Base-by-base conservation (phyloP, 2,888 invertebrate species). In the Drosophila gaucha region DNA sequence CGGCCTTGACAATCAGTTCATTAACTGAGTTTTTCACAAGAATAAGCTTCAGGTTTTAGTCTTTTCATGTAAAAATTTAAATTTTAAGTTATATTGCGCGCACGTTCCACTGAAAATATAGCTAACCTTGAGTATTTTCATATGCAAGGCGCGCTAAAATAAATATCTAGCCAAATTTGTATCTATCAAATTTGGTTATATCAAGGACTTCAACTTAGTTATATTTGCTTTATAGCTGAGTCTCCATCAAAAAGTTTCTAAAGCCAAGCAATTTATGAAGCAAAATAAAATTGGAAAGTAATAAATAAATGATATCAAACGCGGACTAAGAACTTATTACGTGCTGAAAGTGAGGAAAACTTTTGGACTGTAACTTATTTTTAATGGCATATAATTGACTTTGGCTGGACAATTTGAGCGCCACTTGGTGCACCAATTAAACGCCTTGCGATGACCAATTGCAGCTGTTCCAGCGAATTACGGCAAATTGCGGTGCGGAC, bases 371-470 rank as follows among this genome's bases (percentile, higher is more conserved):
- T 30, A 56, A 52, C 35, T 74, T 64, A 49, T 51, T 62, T 51
- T 56, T 46, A 67, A 71, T 67, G 62, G 58, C 67, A 51, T 59
- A 77, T 74, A 85, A 82, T 85, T 87, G 78, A 79, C 85, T 76
- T 83, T 74, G 63, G 57, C 59, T 50, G 56, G 58, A 56, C 77
- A 67, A 77, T 83, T 76, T 67, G 66, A 66, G 52, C 64, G 54
- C 43, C 87, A 75, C 67, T 86, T 84, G 57, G 49, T 52, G 16
- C 55, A 67, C 67, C 80, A 82, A 86, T 82, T 82, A 85, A 86
- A 80, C 79, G 71, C 68, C 76, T n/a, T 54, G 60, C 65, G 58
- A 41, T 36, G 52, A 59, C 71, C 71, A 73, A 82, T 82, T 82
- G 73, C 87, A 67, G 86, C 39, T 67, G 73, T 63, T 67, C 44